These are phyloP conservation scores for Felis chaus DNA, from an alignment of 2,113 vertebrate species.

Conservation along the genomic window DNA sequence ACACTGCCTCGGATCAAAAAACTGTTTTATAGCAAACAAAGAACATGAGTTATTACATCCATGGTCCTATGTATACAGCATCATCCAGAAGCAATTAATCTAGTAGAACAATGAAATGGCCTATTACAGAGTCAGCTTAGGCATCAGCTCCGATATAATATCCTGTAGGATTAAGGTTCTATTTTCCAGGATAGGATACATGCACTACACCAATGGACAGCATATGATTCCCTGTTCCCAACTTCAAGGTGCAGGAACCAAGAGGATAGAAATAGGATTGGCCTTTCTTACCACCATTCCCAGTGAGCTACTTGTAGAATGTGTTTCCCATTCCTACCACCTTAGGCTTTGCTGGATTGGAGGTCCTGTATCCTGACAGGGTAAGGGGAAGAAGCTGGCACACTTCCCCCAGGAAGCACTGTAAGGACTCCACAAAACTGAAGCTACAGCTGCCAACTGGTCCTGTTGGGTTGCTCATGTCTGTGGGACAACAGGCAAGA, in stretches of 20 bases:
- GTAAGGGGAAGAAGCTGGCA: background rate
- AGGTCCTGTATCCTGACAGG: background rate
- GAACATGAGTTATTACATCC: background rate
- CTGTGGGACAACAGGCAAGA: background rate
- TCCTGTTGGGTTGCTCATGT: background rate
- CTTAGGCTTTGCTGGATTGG: background rate
- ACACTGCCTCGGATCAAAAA: background rate
- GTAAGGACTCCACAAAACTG: background rate
- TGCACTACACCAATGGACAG: background rate
- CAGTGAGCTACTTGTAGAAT: background rate
- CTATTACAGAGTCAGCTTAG: background rate
- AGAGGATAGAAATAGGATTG: background rate
- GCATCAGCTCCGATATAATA: background rate
- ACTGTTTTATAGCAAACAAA: background rate
- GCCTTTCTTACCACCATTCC: background rate
- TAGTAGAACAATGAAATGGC: background rate
- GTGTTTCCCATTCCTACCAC: background rate
- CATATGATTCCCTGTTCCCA: background rate
- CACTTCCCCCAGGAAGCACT: background rate
- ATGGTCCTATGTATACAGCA: background rate
- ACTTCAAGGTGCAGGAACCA: background rate
- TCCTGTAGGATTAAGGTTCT: background rate
- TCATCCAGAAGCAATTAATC: background rate
- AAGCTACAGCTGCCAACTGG: background rate
- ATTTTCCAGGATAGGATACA: background rate